Evolutionary conservation across 2,888 invertebrate species (phyloP).

Genomic region (Nomada ruficornis): DNA sequence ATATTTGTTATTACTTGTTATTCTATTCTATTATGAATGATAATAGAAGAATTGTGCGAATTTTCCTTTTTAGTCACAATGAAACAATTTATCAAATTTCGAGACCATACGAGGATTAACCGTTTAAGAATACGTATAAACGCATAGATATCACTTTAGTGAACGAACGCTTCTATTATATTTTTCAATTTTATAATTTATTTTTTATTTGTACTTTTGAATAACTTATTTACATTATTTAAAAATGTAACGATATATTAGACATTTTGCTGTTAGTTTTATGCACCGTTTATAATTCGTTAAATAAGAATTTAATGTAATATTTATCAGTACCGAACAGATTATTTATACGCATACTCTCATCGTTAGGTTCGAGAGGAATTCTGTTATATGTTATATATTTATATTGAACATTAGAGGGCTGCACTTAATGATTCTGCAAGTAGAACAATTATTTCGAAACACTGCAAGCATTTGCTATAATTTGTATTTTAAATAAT

Average conservation of each 20-base stretch:
- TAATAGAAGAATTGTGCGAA: background rate
- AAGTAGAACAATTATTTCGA: background rate
- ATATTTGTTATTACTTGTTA: slow-evolving; percentile 33
- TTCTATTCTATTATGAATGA: background rate
- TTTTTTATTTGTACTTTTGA: slow-evolving; percentile 13
- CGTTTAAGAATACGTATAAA: slow-evolving; percentile 9
- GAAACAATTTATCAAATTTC: background rate
- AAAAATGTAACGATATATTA: background rate
- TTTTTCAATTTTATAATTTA: slow-evolving; percentile 26
- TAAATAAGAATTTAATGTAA: background rate
- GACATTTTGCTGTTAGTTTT: background rate
- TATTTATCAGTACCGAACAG: background rate
- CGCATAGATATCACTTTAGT: slow-evolving; percentile 12
- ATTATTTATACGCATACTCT: no score
- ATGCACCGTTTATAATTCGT: background rate
- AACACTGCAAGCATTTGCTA: background rate
- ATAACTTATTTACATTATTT: slow-evolving; percentile 32
- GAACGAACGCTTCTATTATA: background rate
- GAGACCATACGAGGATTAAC: background rate
- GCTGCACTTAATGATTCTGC: background rate
- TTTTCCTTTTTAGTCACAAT: background rate
- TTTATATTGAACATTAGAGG: slow-evolving; percentile 3
- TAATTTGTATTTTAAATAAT: background rate
- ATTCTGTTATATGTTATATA: background rate
- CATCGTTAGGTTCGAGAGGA: no score